Evolutionary conservation across 2,888 invertebrate genomes (phyloP).

Genomic region (Protodeltote pygarga): DNA sequence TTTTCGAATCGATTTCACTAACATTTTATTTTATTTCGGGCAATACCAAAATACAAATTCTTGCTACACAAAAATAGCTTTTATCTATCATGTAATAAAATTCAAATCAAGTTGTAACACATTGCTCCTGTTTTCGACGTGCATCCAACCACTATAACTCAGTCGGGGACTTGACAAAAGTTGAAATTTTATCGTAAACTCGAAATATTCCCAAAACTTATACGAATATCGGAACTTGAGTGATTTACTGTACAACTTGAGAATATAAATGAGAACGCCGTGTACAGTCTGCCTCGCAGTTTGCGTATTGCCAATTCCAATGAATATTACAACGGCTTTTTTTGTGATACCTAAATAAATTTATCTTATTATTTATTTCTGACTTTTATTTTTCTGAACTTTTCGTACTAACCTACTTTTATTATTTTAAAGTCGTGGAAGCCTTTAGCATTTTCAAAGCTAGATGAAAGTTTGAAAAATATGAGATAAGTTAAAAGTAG

Average conservation of each 20-base stretch:
- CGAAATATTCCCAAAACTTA: conserved; percentile 65
- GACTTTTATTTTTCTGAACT: conserved; percentile 10
- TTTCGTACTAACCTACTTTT: too few species aligned
- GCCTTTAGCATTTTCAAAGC: too few species aligned
- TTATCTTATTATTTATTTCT: conserved; percentile 11
- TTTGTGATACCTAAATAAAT: conserved; percentile 25
- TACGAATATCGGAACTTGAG: conserved; percentile 62
- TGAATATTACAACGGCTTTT: conserved; percentile 33
- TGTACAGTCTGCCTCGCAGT: conserved; percentile 40
- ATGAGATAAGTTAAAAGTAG: too few species aligned
- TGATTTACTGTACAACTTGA: conserved; percentile 69
- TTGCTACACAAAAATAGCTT: conserved; percentile 25
- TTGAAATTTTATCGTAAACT: conserved; percentile 73
- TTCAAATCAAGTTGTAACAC: conserved; percentile 19
- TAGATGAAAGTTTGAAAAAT: too few species aligned
- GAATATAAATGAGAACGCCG: conserved; percentile 53
- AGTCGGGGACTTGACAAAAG: conserved; percentile 68
- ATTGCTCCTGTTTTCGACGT: conserved; percentile 45
- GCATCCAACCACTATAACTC: conserved; percentile 64
- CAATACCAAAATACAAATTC: conserved; percentile 35
- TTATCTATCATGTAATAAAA: conserved; percentile 14
- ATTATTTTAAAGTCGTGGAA: too few species aligned
- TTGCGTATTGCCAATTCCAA: conserved; percentile 44
- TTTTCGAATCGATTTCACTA: conserved; percentile 43
- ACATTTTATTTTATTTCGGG: conserved; percentile 45